Evolutionary conservation across 2,113 vertebrate species (phyloP).

Genomic region (Brachypteracias leptosomus): DNA sequence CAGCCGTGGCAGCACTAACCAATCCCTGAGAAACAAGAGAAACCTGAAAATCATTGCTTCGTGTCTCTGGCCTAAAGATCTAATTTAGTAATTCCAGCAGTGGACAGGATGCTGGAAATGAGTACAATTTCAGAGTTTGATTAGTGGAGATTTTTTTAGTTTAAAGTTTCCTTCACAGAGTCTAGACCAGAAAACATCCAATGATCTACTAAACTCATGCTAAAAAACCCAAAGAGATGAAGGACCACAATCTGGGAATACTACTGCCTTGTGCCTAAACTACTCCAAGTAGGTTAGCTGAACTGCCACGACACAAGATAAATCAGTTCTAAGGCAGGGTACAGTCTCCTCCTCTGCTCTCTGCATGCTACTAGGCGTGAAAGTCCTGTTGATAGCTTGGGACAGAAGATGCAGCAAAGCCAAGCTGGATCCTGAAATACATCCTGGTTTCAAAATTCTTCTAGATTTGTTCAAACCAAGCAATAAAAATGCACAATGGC

Average conservation of each 20-base stretch:
- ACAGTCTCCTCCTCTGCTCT: background rate
- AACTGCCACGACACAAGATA: background rate
- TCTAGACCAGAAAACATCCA: background rate
- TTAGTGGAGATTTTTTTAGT: background rate
- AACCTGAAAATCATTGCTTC: background rate
- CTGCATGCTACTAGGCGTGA: background rate
- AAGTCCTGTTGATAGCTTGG: background rate
- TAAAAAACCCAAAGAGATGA: background rate
- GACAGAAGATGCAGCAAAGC: background rate
- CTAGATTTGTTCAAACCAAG: background rate
- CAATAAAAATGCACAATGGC: background rate
- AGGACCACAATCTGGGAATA: background rate
- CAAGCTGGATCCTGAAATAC: background rate
- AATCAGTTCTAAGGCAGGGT: background rate
- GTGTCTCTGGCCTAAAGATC: background rate
- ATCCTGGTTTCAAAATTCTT: background rate
- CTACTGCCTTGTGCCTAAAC: background rate
- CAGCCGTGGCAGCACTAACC: background rate
- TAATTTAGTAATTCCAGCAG: background rate
- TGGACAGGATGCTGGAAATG: background rate
- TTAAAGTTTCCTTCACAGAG: background rate
- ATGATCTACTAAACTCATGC: background rate
- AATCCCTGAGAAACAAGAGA: background rate
- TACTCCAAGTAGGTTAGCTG: background rate
- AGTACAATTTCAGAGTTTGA: background rate